A percentile compares a stretch with the other conserved stretches of the same genome.
Evolutionary conservation across 2,113 vertebrate species (phyloP).

Genomic region (human): DNA sequence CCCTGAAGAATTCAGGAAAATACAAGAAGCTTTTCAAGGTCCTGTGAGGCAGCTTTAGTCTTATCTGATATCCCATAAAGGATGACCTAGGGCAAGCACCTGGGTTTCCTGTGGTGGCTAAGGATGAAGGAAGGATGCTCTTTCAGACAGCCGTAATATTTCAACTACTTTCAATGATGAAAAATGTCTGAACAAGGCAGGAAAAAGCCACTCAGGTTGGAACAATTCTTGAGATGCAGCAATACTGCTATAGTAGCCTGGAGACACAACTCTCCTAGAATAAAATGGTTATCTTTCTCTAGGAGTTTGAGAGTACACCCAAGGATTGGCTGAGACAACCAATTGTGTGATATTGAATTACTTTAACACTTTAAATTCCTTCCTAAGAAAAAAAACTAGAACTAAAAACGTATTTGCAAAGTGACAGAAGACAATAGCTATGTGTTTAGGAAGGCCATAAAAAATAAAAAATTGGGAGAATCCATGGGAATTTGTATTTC

Average conservation of each 20-base stretch:
- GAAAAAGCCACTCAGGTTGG: background rate
- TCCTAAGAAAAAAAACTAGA: background rate
- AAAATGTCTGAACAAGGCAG: background rate
- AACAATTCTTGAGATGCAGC: background rate
- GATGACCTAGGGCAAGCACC: background rate
- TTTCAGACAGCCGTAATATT: background rate
- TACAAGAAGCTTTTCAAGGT: background rate
- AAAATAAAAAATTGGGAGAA: background rate
- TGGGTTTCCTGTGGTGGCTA: background rate
- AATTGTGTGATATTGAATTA: background rate
- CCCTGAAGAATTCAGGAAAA: background rate
- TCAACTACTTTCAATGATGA: background rate
- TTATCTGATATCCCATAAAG: background rate
- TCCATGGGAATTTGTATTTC: background rate
- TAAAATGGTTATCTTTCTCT: background rate
- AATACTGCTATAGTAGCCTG: background rate
- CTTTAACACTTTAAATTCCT: background rate
- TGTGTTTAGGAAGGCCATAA: background rate
- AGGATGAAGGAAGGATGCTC: background rate
- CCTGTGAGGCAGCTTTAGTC: background rate
- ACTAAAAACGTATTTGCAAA: conserved; percentile 11
- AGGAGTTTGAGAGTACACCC: background rate
- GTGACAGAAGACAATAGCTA: background rate
- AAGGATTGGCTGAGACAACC: background rate
- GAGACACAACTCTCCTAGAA: background rate